Conservation (phyloP, 2,113 vertebrate genomes). For the Lepus americanus region DNA sequence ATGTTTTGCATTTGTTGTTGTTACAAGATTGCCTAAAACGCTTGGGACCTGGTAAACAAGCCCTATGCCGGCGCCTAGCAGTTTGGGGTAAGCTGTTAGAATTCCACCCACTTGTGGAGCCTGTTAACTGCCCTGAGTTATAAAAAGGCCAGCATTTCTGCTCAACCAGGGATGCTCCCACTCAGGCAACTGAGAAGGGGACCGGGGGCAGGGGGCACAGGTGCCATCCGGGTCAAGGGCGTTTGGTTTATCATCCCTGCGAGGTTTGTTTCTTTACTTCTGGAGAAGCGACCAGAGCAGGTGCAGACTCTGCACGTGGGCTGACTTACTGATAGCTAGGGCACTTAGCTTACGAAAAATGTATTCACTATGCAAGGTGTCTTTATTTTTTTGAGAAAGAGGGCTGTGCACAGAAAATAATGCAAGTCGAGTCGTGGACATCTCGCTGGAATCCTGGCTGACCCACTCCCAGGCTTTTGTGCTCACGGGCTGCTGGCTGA, state of each 20-base stretch:
- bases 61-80: not conserved
- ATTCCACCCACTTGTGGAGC: not conserved
- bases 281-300: not conserved
- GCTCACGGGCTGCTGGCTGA: not conserved
- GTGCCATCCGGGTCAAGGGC: not conserved
- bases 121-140: not conserved
- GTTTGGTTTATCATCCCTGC: not conserved
- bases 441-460: not conserved
- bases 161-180: not conserved
- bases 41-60: not conserved
- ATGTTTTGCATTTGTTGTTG: not conserved
- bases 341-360: not conserved
- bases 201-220: not conserved
- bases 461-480: not conserved
- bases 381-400: not conserved
- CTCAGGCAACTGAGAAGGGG: not conserved
- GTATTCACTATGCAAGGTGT: not conserved
- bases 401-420: not conserved
- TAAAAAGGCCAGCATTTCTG: not conserved
- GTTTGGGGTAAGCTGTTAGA: constrained; percentile 1
- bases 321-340: not conserved
- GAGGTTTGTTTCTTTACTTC: not conserved
- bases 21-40: not conserved
- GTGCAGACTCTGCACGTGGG: not conserved
- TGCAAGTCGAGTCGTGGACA: not conserved